Conservation (phyloP, 2,113 vertebrate species). For the Athene noctua region DNA sequence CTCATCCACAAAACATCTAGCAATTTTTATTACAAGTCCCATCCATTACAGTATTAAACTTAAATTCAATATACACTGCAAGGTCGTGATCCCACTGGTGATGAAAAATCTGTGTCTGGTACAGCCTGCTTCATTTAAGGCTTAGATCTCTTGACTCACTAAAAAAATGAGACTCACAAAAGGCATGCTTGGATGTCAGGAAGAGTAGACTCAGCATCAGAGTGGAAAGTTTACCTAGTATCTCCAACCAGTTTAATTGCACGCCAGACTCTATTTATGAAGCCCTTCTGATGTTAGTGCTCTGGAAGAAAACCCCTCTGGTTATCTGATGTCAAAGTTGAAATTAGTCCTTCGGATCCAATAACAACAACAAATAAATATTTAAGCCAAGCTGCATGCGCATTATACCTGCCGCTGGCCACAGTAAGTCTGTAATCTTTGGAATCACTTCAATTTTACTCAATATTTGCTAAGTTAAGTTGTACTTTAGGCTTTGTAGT, state of each 20-base stretch:
- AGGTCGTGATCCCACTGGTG: slow-evolving; percentile 17
- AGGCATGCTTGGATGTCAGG: background rate
- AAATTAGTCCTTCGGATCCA: slow-evolving; percentile 38
- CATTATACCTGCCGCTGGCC: background rate
- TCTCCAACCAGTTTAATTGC: background rate
- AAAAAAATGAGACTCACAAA: background rate
- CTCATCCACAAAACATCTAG: slow-evolving; percentile 46
- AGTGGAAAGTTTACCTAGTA: background rate
- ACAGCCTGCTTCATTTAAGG: slow-evolving; percentile 34
- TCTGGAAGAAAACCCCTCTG: slow-evolving; percentile 29
- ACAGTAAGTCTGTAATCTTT: background rate
- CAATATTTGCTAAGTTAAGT: slow-evolving; percentile 45
- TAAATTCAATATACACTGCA: slow-evolving; percentile 52
- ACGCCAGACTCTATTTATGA: background rate
- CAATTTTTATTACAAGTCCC: slow-evolving; percentile 52
- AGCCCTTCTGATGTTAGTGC: background rate
- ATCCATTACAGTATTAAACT: slow-evolving; percentile 61
- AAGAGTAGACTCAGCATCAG: background rate
- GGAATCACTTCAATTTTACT: slow-evolving; percentile 18
- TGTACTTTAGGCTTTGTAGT: background rate
- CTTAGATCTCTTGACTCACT: slow-evolving; percentile 40
- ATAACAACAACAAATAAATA: slow-evolving; percentile 32
- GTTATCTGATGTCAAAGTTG: slow-evolving; percentile 4
- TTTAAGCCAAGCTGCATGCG: background rate
- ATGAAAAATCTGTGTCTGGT: slow-evolving; percentile 42